Base-by-base conservation (phyloP, 2,113 vertebrate genomes). In the Melanerpes aurifrons region DNA sequence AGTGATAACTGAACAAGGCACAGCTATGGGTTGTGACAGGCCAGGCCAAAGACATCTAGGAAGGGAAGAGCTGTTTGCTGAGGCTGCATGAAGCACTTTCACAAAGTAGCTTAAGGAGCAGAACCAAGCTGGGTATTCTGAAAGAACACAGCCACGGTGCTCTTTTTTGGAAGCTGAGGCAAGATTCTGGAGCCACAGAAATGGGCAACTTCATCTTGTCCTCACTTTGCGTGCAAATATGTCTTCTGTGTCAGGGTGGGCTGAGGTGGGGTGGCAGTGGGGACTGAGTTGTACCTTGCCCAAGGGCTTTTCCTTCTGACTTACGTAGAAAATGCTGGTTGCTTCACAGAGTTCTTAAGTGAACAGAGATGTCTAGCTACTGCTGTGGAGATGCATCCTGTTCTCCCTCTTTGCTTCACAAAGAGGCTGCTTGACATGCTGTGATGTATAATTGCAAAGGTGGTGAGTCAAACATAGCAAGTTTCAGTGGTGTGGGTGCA, bases 211-310 rank as follows among this genome's bases (percentile, higher is more conserved):
- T 10, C 14, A 18, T 53, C 50, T 22, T 53, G 50, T 25, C 28
- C 37, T 66, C 10, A 3, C 6, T 32, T 72, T 0, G 3, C 28
- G 17, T 29, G 13, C 15, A 37, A 26, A 28, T 0, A 0, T 12
- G 21, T 45, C 29, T 24, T 76, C 43, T 29, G 9, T 43, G 50
- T 37, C 64, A 40, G 9, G n/a, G 19, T 73, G 54, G 20, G 40
- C 48, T 40, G 28, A 5, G 35, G 40, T 5, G 58, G 40, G 45
- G 69, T 81, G 56, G 16, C 17, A 37, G n/a, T 6, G n/a, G 40
- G 40, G 57, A 17, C n/a, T 29, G 24, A 40, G 22, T n/a, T 48
- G 48, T 48, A 40, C 40, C 29, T 64, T 43, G n/a, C 19, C 32
- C 32, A 40, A 24, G 15, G 58, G 13, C 32, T 70, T 71, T 83